These are phyloP conservation scores for Pyrrhosoma nymphula DNA, from an alignment of 2,888 invertebrate genomes.

Conservation along the genomic window DNA sequence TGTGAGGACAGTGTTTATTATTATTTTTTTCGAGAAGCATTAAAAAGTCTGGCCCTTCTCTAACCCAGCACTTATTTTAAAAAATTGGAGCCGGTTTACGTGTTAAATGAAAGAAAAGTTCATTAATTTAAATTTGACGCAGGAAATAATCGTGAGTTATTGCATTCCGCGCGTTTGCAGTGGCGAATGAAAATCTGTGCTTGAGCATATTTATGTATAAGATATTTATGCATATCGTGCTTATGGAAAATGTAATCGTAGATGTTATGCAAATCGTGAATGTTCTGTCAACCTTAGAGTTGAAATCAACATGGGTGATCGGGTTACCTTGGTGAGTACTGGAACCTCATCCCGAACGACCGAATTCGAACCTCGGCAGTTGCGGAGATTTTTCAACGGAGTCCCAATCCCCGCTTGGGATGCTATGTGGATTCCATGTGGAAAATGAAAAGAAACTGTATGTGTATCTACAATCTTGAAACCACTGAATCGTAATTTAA, in stretches of 20 bases:
- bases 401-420: too few species aligned
- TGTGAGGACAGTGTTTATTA: not conserved
- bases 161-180: not conserved
- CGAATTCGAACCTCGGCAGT: too few species aligned
- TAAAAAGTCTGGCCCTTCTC: not conserved
- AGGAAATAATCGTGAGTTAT: constrained; percentile 1
- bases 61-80: not conserved
- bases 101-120: constrained; percentile 36
- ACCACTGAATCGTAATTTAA: too few species aligned
- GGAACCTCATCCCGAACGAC: too few species aligned
- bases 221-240: not conserved
- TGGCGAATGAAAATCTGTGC: not conserved
- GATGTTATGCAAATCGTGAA: too few species aligned
- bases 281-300: too few species aligned
- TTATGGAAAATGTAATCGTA: not conserved
- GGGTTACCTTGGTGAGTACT: too few species aligned
- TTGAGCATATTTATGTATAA: not conserved
- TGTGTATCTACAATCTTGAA: too few species aligned
- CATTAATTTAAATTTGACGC: constrained; percentile 43
- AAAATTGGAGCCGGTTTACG: not conserved
- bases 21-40: constrained; percentile 24
- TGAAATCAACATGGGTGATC: too few species aligned
- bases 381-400: too few species aligned
- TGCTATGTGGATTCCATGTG: too few species aligned
- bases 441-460: too few species aligned